Conservation (phyloP, 2,888 invertebrate genomes). For the Sympetrum striolatum region DNA sequence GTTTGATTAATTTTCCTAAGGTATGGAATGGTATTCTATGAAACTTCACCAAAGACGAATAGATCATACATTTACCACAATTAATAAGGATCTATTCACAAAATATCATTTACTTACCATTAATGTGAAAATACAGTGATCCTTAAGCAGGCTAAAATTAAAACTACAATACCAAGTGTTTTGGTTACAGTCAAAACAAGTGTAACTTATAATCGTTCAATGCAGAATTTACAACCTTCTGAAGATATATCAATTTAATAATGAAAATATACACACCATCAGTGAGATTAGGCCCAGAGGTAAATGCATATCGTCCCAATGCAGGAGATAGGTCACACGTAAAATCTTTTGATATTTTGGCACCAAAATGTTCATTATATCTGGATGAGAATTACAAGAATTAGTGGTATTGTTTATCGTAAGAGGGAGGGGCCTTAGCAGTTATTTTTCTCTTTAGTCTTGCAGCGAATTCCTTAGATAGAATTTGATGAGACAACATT, state of each 20-base stretch:
- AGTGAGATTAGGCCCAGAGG: constrained; percentile 59
- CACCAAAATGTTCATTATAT: constrained; percentile 50
- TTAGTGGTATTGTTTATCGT: neutral
- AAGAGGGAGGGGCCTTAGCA: neutral
- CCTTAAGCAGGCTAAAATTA: constrained; percentile 34
- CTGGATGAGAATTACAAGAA: constrained; percentile 44
- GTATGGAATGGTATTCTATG: neutral
- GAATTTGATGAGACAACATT: too few relatives aligned
- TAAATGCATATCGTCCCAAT: constrained; percentile 55
- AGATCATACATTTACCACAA: neutral
- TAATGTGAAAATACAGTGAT: constrained; percentile 10
- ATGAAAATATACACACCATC: constrained; percentile 49
- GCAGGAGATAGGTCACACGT: constrained; percentile 58
- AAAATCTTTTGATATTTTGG: constrained; percentile 48
- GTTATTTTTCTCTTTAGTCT: too few relatives aligned
- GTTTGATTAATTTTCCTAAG: neutral
- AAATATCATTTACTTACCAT: neutral
- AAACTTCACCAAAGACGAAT: neutral
- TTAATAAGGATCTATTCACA: neutral
- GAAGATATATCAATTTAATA: neutral
- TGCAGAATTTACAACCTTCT: neutral
- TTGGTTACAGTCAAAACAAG: neutral
- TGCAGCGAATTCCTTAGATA: too few relatives aligned
- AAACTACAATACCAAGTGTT: neutral
- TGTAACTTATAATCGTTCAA: neutral